Conservation (phyloP, 1,140 invertebrate species). For the Drosophila asahinai region DNA sequence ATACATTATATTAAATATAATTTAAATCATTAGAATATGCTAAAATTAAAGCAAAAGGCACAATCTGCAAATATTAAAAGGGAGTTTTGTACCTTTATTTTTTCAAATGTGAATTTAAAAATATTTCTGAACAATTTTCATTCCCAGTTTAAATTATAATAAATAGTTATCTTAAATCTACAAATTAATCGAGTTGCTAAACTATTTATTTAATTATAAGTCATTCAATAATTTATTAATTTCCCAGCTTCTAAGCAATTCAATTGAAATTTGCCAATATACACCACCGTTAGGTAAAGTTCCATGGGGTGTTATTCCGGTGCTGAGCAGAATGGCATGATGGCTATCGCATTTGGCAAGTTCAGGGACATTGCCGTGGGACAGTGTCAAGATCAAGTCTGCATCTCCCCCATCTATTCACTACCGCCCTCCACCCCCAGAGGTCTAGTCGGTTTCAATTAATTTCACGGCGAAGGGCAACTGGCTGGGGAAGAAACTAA, state of each 20-base stretch:
- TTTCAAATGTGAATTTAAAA: too few relatives aligned
- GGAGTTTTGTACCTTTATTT: too few relatives aligned
- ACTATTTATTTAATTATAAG: background rate
- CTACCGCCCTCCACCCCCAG: constrained; percentile 7
- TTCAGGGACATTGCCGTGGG: constrained; percentile 66
- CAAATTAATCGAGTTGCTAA: too few relatives aligned
- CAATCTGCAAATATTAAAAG: too few relatives aligned
- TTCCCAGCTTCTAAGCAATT: background rate
- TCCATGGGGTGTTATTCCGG: background rate
- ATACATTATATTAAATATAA: too few relatives aligned
- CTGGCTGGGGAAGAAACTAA: constrained; percentile 39
- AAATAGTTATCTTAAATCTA: too few relatives aligned
- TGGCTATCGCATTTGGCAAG: constrained; percentile 54
- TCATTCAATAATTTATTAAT: background rate
- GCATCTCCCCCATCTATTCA: constrained; percentile 7
- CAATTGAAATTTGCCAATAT: background rate
- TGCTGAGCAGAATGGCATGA: background rate
- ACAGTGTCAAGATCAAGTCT: constrained; percentile 77
- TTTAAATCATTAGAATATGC: too few relatives aligned
- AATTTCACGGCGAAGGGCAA: constrained; percentile 57
- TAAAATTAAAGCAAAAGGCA: too few relatives aligned
- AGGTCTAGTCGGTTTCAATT: constrained; percentile 78
- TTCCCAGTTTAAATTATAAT: too few relatives aligned
- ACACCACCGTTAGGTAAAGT: constrained; percentile 7
- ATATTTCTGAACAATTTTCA: too few relatives aligned